Evolutionary conservation across 2,888 invertebrate genomes (phyloP).

Genomic region (Cabera pusaria): DNA sequence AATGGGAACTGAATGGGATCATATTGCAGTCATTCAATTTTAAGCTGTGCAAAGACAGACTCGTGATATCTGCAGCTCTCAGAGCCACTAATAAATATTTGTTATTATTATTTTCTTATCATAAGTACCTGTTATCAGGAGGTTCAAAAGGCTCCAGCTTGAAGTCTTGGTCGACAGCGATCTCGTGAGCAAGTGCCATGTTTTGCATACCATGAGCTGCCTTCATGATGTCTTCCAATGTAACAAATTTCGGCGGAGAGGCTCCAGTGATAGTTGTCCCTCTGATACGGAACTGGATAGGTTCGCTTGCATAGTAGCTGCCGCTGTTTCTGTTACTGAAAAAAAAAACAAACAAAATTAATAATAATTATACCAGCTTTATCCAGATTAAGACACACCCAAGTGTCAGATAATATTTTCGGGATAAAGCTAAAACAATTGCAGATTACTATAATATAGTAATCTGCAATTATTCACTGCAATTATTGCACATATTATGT

Average conservation of each 20-base stretch:
- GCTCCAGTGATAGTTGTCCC: slow-evolving; percentile 85
- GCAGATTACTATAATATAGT: too few species aligned
- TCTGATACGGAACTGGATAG: slow-evolving; percentile 81
- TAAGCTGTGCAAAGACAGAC: too few species aligned
- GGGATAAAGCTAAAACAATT: too few species aligned
- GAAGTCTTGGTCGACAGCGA: slow-evolving; percentile 96
- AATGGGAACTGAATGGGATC: too few species aligned
- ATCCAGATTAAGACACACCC: too few species aligned
- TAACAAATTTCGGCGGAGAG: slow-evolving; percentile 93
- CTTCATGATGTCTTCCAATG: slow-evolving; percentile 93
- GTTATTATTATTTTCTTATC: too few species aligned
- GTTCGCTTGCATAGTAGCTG: slow-evolving; percentile 69
- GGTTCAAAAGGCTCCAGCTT: slow-evolving; percentile 91
- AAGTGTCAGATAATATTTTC: too few species aligned
- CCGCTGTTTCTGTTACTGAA: slow-evolving; percentile 20
- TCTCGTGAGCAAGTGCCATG: slow-evolving; percentile 98
- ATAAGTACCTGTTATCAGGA: slow-evolving; percentile 89
- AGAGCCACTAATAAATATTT: too few species aligned
- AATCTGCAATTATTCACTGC: too few species aligned
- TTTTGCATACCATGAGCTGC: slow-evolving; percentile 95
- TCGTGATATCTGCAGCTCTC: too few species aligned
- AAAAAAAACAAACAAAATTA: slow-evolving; percentile 2
- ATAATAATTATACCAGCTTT: slow-evolving; percentile 10
- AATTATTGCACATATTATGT: too few species aligned
- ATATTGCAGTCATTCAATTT: too few species aligned